A percentile compares a stretch with the other conserved stretches of the same genome.
Evolutionary conservation across 92 coral and sea anemone species (phyloP).

Genomic region (Umimayanthus kanabou): DNA sequence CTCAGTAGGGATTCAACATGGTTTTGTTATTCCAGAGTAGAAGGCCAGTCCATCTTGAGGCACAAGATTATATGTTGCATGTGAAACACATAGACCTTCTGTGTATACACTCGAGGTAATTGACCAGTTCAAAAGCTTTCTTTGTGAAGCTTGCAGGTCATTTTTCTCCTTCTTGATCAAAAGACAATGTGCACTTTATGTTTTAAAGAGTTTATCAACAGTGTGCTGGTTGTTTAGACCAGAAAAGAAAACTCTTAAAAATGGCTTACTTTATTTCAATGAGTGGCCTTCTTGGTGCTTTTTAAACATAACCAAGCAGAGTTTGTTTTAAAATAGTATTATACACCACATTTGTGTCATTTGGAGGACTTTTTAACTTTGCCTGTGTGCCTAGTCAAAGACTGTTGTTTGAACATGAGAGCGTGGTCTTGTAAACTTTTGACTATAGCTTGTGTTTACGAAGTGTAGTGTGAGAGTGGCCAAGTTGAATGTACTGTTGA

Average conservation of each 20-base stretch:
- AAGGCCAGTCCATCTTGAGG: not conserved
- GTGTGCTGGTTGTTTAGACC: conserved; percentile 10
- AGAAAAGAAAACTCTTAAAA: not conserved
- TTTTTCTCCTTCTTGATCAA: not conserved
- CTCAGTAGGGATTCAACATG: conserved; percentile 37
- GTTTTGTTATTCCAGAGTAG: not conserved
- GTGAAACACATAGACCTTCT: not conserved
- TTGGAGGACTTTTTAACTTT: conserved; percentile 8
- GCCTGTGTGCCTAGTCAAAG: not conserved
- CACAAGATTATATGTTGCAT: not conserved
- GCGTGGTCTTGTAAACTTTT: not conserved
- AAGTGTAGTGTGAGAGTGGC: conserved; percentile 7
- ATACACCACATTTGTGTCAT: not conserved
- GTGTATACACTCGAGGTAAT: not conserved
- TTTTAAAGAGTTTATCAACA: conserved; percentile 8
- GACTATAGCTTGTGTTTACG: not conserved
- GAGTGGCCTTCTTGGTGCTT: not conserved
- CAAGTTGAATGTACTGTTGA: not conserved
- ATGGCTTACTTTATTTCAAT: not conserved
- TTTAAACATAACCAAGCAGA: conserved; percentile 2
- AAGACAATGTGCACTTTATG: not conserved
- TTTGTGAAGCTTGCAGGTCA: not conserved
- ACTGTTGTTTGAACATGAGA: not conserved
- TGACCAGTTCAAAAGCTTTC: not conserved
- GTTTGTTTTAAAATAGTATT: not conserved